Evolutionary conservation across 1,140 invertebrate genomes (phyloP).

Genomic region (Zophobas morio): DNA sequence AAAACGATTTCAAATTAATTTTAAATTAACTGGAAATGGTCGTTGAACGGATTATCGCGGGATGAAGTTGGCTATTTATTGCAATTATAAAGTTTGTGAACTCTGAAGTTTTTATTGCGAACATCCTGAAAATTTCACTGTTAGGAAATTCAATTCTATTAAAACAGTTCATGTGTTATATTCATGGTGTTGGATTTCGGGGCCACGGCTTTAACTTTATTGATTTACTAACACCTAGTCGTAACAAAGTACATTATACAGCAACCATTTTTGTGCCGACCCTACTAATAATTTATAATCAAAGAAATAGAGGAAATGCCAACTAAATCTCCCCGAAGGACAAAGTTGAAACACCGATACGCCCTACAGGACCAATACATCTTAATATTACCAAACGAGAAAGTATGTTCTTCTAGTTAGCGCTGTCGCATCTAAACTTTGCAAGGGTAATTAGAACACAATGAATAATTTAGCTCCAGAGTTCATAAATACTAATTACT

Average conservation of each 20-base stretch:
- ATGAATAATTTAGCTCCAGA: conserved; percentile 58
- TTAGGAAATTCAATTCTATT: conserved; percentile 4
- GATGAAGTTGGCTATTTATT: conserved; percentile 38
- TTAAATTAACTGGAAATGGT: conserved; percentile 36
- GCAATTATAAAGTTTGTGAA: conserved; percentile 31
- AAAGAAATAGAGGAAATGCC: conserved; percentile 40
- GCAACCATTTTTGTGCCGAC: not conserved
- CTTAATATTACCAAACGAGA: conserved; percentile 51
- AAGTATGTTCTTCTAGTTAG: conserved; percentile 49
- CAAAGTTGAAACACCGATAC: conserved; percentile 45
- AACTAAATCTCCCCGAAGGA: conserved; percentile 40
- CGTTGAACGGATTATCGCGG: conserved; percentile 26
- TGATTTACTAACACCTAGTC: conserved; percentile 2
- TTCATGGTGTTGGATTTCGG: not conserved
- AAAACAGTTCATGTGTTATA: not conserved
- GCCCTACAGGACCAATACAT: conserved; percentile 47
- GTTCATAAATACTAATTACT: conserved; percentile 59
- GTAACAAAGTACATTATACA: conserved; percentile 9
- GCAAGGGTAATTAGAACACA: conserved; percentile 59
- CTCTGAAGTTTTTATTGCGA: not conserved
- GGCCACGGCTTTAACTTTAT: not conserved
- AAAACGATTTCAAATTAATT: conserved; percentile 33
- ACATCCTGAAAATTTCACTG: not conserved
- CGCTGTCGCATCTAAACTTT: conserved; percentile 57
- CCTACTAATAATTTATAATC: conserved; percentile 34